Evolutionary conservation across 1,140 invertebrate species (phyloP).

Genomic region (Bombyx mandarina): DNA sequence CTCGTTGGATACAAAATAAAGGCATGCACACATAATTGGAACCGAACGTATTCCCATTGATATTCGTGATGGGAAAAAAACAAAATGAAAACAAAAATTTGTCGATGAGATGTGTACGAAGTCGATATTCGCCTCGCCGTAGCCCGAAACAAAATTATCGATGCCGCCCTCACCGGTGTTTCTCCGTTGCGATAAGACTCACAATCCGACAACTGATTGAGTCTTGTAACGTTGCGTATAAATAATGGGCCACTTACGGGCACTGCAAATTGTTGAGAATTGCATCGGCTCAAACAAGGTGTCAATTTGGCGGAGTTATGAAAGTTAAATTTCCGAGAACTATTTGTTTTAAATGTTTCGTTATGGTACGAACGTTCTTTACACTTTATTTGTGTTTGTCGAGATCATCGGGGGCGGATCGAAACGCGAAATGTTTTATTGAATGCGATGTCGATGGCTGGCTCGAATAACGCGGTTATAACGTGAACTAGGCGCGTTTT

Average conservation of each 20-base stretch:
- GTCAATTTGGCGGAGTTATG: conserved; percentile 69
- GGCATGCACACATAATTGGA: conserved; percentile 52
- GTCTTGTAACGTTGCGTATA: conserved; percentile 31
- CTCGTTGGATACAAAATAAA: conserved; percentile 27
- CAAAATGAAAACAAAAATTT: conserved; percentile 31
- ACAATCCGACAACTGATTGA: conserved; percentile 15
- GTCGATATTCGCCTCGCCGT: conserved; percentile 43
- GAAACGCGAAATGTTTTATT: conserved; percentile 51
- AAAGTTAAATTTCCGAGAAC: conserved; percentile 61
- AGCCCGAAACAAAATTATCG: conserved; percentile 30
- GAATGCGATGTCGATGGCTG: conserved; percentile 25
- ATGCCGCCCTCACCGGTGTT: background rate
- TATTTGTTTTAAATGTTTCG: conserved; percentile 63
- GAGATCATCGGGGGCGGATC: conserved; percentile 31
- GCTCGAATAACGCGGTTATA: no score
- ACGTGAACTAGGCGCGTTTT: no score
- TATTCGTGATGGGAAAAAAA: conserved; percentile 66
- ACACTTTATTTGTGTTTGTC: conserved; percentile 53
- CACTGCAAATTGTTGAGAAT: conserved; percentile 62
- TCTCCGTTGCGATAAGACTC: conserved; percentile 9
- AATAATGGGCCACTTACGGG: conserved; percentile 67
- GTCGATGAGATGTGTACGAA: conserved; percentile 49
- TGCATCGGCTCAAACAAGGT: conserved; percentile 62
- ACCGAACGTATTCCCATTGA: conserved; percentile 64
- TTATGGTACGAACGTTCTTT: conserved; percentile 20